These are phyloP conservation scores for Aspiorhynchus laticeps DNA, from an alignment of 2,113 vertebrate genomes.

Conservation along the genomic window DNA sequence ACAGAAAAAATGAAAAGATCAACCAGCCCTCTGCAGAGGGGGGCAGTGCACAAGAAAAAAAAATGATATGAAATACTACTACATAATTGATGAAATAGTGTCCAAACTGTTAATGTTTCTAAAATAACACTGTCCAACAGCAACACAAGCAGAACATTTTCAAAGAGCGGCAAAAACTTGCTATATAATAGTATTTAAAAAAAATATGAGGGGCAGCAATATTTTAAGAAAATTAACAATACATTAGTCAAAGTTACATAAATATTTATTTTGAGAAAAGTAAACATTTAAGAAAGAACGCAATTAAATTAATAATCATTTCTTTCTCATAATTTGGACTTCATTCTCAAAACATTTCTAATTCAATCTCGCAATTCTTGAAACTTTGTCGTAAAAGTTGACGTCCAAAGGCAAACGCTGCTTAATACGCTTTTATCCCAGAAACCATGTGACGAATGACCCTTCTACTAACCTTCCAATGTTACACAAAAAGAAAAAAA, in stretches of 20 bases:
- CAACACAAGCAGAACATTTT: not conserved
- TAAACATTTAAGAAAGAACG: too few species aligned
- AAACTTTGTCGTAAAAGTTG: not conserved
- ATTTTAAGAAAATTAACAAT: too few species aligned
- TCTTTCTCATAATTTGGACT: not conserved
- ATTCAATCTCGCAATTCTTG: not conserved
- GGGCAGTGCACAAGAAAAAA: not conserved
- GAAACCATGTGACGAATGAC: not conserved
- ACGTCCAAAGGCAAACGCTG: not conserved
- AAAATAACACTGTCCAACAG: not conserved
- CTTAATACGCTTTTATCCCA: not conserved
- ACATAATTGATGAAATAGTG: not conserved
- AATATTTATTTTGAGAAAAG: too few species aligned
- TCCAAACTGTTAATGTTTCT: not conserved
- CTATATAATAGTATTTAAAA: not conserved
- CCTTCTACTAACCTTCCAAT: not conserved
- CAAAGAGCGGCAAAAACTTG: not conserved
- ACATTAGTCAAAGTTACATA: too few species aligned
- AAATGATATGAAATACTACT: not conserved
- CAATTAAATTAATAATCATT: not conserved
- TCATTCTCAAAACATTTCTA: not conserved
- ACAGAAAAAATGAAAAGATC: conserved; percentile 5
- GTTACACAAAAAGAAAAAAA: not conserved
- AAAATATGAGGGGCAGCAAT: too few species aligned
- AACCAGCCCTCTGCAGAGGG: not conserved